Percentiles rank a stretch among this genome's conserved stretches.
Conservation (phyloP, 2,113 vertebrate genomes). For the Cinclus cinclus region DNA sequence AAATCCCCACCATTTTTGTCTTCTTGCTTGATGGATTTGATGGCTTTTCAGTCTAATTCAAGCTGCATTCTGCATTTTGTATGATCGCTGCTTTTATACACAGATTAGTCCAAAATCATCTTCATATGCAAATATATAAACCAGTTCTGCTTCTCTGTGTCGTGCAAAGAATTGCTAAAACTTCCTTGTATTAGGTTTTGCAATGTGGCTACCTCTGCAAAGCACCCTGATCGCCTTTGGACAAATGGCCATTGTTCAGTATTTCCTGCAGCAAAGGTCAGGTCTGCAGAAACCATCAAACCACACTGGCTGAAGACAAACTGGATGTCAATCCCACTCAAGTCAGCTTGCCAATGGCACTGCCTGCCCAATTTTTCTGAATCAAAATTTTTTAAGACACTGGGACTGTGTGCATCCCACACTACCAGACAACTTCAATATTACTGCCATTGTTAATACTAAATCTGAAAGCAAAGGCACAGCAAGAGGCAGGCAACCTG, state of each 20-base stretch:
- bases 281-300: background rate
- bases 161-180: background rate
- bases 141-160: background rate
- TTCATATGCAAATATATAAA: background rate
- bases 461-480: background rate
- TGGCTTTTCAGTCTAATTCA: conserved; percentile 2
- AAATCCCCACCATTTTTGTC: background rate
- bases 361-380: background rate
- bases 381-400: background rate
- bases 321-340: rapidly evolving
- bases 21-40: conserved; percentile 1
- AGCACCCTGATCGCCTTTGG: background rate
- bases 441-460: background rate
- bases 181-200: background rate
- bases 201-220: background rate
- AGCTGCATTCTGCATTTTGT: background rate
- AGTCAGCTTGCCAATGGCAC: background rate
- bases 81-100: background rate
- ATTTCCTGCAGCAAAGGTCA: background rate
- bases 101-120: background rate
- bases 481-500: background rate
- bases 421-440: background rate
- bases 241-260: background rate
- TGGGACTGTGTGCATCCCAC: background rate
- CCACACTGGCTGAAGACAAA: background rate